Evolutionary conservation across 2,113 vertebrate species (phyloP).

Genomic region (Columba janthina): DNA sequence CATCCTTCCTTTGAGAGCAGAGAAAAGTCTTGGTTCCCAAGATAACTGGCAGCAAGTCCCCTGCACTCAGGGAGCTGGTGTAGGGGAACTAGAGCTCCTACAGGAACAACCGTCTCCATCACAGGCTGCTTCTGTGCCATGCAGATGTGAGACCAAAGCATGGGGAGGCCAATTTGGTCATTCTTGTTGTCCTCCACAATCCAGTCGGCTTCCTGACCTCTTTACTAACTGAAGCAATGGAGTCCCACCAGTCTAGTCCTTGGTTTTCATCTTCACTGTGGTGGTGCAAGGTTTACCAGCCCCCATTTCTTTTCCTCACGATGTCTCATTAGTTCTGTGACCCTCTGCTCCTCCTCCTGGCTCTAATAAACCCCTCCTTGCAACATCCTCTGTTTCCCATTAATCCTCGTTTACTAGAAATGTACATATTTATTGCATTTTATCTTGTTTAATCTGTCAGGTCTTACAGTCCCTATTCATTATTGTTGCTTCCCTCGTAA

Average conservation of each 20-base stretch:
- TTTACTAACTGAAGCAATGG: background rate
- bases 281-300: background rate
- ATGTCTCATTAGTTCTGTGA: background rate
- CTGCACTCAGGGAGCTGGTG: background rate
- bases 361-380: background rate
- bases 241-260: background rate
- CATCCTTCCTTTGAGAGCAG: background rate
- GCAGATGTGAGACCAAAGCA: background rate
- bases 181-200: too few species aligned
- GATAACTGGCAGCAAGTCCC: too few species aligned
- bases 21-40: background rate
- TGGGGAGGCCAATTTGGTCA: accelerated
- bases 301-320: background rate
- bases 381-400: background rate
- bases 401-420: constrained; percentile 42
- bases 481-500: background rate
- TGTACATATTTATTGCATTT: constrained; percentile 52
- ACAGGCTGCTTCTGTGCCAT: background rate
- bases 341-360: background rate
- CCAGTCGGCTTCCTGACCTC: background rate
- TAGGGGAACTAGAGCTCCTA: background rate
- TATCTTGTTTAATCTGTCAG: constrained; percentile 49
- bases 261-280: background rate
- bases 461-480: background rate
- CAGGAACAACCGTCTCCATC: background rate